Evolutionary conservation across 2,888 invertebrate genomes (phyloP), one percentile per base, ranked within the genome.

Genomic region (Diplolepis rosae): DNA sequence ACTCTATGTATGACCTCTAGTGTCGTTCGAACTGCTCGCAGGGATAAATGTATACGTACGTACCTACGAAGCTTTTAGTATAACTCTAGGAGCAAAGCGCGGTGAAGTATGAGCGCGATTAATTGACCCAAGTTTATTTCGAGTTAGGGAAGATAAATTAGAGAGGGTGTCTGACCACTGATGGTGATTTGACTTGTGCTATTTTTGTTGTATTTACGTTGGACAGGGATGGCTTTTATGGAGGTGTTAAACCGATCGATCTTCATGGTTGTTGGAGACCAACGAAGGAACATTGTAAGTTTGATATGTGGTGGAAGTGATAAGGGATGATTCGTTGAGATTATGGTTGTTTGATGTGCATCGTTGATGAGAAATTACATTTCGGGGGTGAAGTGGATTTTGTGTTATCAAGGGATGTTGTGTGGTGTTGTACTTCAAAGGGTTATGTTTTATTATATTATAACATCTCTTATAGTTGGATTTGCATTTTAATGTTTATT

Each of bases 11-110:
- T 88, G 88, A 88, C 88, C 88, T 88, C 88, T 85, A 77, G 85
- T 84, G 84, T 84, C 82, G 84, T 86, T 85, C 84, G 83, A 86
- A 85, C 82, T 82, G 77, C 79, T 82, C 82, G 84, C 82, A 85
- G 82, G 87, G 85, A 88, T 88, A 88, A 88, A 88, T 87, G 86
- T 86, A 83, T 86, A 87, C 85, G 85, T 84, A 76, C 82, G 78
- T 80, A 79, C 80, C 80, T 80, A 82, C 83, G 82, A 80, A 83
- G 84, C 85, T 85, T 85, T 86, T 88, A 87, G 87, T 85, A 81
- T 39, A 65, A 79, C 78, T 74, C 76, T 66, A 72, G 67, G 77
- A 79, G 76, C 78, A 77, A 75, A 73, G 74, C 73, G 77, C 61
- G 76, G 73, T 72, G 70, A 75, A 74, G 76, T 75, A 75, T 69